Evolutionary conservation across 2,113 vertebrate species (phyloP).

Genomic region (Poecilia latipinna): DNA sequence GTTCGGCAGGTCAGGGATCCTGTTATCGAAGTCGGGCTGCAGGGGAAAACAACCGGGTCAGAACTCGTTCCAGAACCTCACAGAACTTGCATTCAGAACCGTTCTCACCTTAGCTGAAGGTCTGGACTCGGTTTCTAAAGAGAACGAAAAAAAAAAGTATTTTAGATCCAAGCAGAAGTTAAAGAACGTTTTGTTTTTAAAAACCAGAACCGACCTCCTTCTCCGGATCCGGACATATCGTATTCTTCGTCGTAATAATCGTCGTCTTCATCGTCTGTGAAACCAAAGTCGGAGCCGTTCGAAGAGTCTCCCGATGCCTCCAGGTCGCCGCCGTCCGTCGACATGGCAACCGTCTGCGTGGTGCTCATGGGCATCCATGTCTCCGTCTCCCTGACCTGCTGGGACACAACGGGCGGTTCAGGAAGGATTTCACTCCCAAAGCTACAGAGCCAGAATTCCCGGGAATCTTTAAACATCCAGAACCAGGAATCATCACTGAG

Average conservation of each 20-base stretch:
- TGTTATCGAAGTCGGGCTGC: conserved; percentile 76
- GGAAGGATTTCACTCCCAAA: too few species aligned
- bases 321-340: neutral
- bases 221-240: conserved; percentile 86
- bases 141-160: neutral
- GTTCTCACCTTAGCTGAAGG: conserved; percentile 59
- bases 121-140: neutral
- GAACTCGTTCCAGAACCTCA: neutral
- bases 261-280: conserved; percentile 60
- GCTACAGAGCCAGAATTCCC: too few species aligned
- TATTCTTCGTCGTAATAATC: conserved; percentile 51
- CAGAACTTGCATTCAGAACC: neutral
- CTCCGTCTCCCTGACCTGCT: conserved; percentile 83
- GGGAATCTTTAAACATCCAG: too few species aligned
- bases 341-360: conserved; percentile 23
- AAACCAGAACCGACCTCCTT: conserved; percentile 69
- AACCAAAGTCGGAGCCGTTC: conserved; percentile 68
- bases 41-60: neutral
- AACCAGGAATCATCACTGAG: too few species aligned
- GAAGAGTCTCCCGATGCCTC: conserved; percentile 67
- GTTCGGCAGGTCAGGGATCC: conserved; percentile 82
- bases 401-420: conserved; percentile 39
- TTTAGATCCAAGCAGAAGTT: neutral
- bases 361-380: conserved; percentile 81
- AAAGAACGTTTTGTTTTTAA: neutral